These are phyloP conservation scores for Callorhinus ursinus DNA, from an alignment of 2,113 vertebrate genomes.

Conservation along the genomic window DNA sequence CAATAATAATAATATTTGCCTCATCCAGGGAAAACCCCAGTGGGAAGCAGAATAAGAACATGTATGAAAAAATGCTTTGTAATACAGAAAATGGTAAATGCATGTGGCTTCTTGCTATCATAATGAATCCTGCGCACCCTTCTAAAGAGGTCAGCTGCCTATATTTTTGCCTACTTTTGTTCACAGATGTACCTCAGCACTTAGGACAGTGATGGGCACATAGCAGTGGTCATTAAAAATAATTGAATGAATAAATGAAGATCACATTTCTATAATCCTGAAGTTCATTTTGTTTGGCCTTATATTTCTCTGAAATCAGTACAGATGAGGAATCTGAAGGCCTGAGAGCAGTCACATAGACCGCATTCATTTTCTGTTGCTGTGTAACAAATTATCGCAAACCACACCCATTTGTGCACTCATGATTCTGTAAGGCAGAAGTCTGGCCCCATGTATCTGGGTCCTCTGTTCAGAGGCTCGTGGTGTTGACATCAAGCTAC, in stretches of 20 bases:
- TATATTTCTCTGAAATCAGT: neutral
- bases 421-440: neutral
- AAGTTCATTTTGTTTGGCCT: neutral
- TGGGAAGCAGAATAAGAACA: constrained; percentile 7
- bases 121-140: neutral
- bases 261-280: neutral
- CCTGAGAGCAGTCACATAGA: neutral
- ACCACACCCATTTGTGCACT: neutral
- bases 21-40: neutral
- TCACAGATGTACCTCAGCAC: neutral
- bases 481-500: neutral
- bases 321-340: neutral
- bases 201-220: neutral
- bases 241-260: neutral
- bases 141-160: neutral
- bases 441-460: neutral
- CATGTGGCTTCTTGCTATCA: neutral
- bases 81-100: neutral
- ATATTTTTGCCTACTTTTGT: neutral
- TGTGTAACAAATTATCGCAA: neutral
- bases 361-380: neutral
- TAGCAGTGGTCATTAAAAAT: neutral
- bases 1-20: neutral
- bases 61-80: neutral
- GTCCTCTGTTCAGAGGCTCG: neutral